Percentiles rank a stretch among this genome's conserved stretches.
Evolutionary conservation across 2,888 invertebrate species (phyloP).

Genomic region (Erebia palarica): DNA sequence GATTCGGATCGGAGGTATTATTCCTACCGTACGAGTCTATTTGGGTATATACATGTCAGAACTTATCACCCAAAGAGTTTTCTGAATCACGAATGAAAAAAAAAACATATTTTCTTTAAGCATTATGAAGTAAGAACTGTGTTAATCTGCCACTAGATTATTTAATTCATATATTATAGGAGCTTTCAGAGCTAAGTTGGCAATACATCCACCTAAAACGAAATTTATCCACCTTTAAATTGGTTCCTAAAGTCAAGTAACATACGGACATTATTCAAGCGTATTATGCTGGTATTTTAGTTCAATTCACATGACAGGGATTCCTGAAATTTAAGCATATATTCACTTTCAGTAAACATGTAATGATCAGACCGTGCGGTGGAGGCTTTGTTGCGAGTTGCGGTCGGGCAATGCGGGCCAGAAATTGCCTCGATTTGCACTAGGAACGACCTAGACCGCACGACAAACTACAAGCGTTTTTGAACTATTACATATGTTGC

Average conservation of each 20-base stretch:
- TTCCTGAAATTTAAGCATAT: slow-evolving; percentile 47
- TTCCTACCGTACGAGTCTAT: too few species aligned
- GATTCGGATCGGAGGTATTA: too few species aligned
- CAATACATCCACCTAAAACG: background rate
- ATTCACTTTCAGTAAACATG: slow-evolving; percentile 56
- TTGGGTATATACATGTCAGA: too few species aligned
- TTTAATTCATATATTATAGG: too few species aligned
- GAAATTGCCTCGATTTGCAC: slow-evolving; percentile 74
- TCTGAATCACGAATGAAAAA: too few species aligned
- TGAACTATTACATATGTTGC: background rate
- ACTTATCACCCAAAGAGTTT: too few species aligned
- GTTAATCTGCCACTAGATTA: too few species aligned
- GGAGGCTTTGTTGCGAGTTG: slow-evolving; percentile 78
- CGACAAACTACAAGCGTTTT: slow-evolving; percentile 32
- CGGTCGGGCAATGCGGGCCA: slow-evolving; percentile 71
- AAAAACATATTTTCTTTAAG: too few species aligned
- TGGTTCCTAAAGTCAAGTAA: background rate
- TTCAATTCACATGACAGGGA: slow-evolving; percentile 11
- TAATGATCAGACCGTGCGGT: slow-evolving; percentile 58
- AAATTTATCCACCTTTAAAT: background rate
- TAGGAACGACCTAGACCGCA: slow-evolving; percentile 58
- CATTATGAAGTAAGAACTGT: too few species aligned
- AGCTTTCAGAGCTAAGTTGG: background rate
- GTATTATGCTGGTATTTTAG: slow-evolving; percentile 29
- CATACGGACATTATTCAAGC: background rate